Base-by-base conservation (phyloP, 2,113 vertebrate species). In the Sceloporus undulatus region DNA sequence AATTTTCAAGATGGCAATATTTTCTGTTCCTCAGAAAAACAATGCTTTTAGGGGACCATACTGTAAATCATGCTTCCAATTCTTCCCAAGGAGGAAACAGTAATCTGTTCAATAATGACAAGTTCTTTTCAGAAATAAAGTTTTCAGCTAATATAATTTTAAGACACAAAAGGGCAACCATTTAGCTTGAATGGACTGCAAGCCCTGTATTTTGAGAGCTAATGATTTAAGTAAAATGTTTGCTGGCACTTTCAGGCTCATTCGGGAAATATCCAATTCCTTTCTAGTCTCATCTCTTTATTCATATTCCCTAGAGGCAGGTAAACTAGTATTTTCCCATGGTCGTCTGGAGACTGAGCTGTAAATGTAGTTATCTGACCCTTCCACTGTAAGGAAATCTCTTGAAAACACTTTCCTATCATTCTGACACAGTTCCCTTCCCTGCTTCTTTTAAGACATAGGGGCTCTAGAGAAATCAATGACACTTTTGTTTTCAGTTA, bases 241-340 rank as follows among this genome's bases (percentile, higher is more conserved):
- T 52, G 8, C 84, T 84, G 9, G 25, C 52, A 29, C 65, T 93
- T 19, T 80, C 79, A 74, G 90, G 59, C 10, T 79, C 82, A 48
- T 76, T 84, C 29, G 79, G 71, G 90, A 91, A 85, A 88, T 79
- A 85, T 91, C 80, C 70, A 92, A 90, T 91, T 25, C 1, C 90
- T 91, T 56, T 85, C 34, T 27, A 78, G 21, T 29, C 68, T 71
- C 38, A 42, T 56, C 25, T 59, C 59, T 85, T 90, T 65, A 79
- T n/a, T 89, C 87, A 86, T 89, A 91, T 90, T 85, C 75, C 91
- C 90, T 87, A 91, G 94, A 95, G 94, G 90, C 94, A 95, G 94
- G 94, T 92, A 92, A 94, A 93, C 88, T 66, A 86, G 54, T 40
- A 68, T 88, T 88, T 85, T 90, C 92, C 82, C 88, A 1, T 0